Conservation (phyloP, 2,113 vertebrate genomes). For the Apteryx owenii region DNA sequence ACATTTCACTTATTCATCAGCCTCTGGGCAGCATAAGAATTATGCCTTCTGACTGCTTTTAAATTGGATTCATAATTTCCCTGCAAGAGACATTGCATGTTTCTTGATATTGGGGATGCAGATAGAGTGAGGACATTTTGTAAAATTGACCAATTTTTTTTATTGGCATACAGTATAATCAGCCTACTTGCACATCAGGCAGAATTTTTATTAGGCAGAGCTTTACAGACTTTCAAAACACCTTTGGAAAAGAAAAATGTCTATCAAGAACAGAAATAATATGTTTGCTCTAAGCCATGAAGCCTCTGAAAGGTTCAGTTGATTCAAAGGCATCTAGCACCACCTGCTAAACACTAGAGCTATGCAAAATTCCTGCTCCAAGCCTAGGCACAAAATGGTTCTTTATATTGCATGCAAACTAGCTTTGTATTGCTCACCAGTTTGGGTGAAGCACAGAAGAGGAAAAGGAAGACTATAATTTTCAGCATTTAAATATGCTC, state of each 20-base stretch:
- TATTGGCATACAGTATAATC: not conserved
- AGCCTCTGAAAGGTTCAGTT: not conserved
- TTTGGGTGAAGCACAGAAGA: not conserved
- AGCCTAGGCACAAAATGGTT: not conserved
- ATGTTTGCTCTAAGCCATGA: not conserved
- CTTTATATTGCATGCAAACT: not conserved
- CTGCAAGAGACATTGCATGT: not conserved
- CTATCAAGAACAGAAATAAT: not conserved
- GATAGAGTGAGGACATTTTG: not conserved
- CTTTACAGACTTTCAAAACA: not conserved
- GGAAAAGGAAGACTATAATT: fast-evolving
- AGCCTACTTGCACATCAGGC: not conserved
- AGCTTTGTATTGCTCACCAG: not conserved
- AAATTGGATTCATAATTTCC: not conserved
- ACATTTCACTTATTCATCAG: not conserved
- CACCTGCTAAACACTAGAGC: not conserved
- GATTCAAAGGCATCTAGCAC: not conserved
- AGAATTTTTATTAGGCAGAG: not conserved
- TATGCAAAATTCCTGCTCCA: not conserved
- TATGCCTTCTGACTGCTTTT: not conserved
- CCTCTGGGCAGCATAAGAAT: not conserved
- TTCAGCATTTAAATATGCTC: not conserved
- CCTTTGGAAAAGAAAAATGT: not conserved
- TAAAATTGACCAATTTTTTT: not conserved
- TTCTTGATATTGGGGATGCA: not conserved